Conservation (phyloP, 2,888 invertebrate genomes). For the Melieria omissa region DNA sequence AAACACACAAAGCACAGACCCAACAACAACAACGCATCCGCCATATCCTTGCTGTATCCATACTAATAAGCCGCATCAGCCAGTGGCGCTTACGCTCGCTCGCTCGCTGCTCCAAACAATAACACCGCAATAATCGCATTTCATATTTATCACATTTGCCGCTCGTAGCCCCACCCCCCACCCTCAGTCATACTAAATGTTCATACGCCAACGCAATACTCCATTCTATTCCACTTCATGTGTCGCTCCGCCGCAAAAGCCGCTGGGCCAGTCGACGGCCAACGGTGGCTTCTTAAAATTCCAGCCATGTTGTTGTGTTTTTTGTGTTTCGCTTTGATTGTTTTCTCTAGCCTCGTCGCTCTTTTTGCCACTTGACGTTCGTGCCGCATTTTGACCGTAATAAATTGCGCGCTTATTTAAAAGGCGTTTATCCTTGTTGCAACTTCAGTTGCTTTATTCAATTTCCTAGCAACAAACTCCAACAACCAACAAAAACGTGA, state of each 20-base stretch:
- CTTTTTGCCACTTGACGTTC: constrained; percentile 9
- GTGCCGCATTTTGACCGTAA: constrained; percentile 61
- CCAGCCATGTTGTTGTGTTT: background rate
- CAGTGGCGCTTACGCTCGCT: background rate
- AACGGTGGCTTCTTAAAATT: background rate
- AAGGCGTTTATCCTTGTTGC: constrained; percentile 47
- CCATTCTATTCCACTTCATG: too few species aligned
- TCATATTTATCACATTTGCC: constrained; percentile 60
- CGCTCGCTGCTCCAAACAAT: constrained; percentile 46
- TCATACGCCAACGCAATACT: background rate
- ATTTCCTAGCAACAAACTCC: constrained; percentile 47
- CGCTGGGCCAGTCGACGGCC: too few species aligned
- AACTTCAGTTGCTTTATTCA: constrained; percentile 46
- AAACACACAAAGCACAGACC: constrained; percentile 34
- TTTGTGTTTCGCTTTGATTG: background rate
- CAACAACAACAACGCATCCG: background rate
- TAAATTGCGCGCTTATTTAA: constrained; percentile 63
- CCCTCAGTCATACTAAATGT: background rate
- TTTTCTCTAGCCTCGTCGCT: constrained; percentile 2
- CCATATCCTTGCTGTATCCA: background rate
- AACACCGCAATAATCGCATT: constrained; percentile 59
- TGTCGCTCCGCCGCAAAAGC: too few species aligned
- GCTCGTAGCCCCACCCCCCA: background rate
- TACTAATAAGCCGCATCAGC: constrained; percentile 27
- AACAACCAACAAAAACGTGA: constrained; percentile 29